These are phyloP conservation scores for Empidonax alnorum DNA, from an alignment of 2,113 vertebrate species.

Conservation along the genomic window DNA sequence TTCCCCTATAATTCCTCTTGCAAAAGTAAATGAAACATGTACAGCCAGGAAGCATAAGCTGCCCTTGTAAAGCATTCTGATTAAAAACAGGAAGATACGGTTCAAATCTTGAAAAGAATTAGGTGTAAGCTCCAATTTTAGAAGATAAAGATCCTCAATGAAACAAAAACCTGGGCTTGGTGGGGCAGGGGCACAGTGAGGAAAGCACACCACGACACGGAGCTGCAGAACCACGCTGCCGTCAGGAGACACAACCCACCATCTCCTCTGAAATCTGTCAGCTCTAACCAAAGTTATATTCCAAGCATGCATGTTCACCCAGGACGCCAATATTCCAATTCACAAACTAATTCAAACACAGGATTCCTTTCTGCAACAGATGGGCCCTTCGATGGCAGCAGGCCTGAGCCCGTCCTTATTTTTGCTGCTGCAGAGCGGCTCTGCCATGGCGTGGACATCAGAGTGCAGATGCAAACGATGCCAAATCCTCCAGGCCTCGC, in stretches of 20 bases:
- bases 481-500: neutral
- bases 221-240: neutral
- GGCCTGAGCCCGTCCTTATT: neutral
- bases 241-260: neutral
- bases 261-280: neutral
- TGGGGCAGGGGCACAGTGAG: neutral
- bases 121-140: neutral
- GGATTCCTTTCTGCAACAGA: neutral
- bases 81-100: neutral
- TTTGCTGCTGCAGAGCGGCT: neutral
- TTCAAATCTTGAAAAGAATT: neutral
- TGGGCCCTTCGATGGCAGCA: fast-evolving
- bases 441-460: neutral
- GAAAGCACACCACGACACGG: neutral
- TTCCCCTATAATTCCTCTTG: neutral
- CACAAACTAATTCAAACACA: neutral
- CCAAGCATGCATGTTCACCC: neutral
- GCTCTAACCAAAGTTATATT: neutral
- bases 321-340: neutral
- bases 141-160: neutral
- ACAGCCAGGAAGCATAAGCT: neutral
- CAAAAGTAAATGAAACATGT: neutral
- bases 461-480: neutral
- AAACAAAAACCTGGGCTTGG: neutral
- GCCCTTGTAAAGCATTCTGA: neutral